Conservation (phyloP, 2,113 vertebrate species). For the Gavialis gangeticus region DNA sequence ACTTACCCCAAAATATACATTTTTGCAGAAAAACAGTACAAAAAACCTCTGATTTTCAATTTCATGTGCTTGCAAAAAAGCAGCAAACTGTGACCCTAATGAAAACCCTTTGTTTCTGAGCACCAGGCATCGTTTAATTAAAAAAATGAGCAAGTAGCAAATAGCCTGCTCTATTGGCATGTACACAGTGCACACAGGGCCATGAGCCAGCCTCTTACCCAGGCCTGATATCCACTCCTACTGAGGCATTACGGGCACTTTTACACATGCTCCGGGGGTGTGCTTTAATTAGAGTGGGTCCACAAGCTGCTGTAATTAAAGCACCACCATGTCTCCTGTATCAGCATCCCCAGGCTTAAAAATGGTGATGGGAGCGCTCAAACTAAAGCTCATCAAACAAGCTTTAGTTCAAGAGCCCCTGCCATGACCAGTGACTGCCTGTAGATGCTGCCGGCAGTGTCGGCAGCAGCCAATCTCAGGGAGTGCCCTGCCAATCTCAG, state of each 20-base stretch:
- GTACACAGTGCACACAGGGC: neutral
- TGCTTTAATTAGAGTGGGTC: no score
- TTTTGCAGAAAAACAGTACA: neutral
- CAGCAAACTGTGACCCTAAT: neutral
- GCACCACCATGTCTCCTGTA: no score
- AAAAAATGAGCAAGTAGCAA: neutral
- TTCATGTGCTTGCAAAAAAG: neutral
- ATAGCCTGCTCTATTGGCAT: neutral
- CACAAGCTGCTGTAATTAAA: no score
- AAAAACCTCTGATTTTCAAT: neutral
- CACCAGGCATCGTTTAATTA: neutral
- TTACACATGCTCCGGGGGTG: no score
- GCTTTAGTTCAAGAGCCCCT: no score
- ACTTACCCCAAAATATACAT: neutral
- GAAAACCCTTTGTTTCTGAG: neutral
- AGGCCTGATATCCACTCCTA: neutral
- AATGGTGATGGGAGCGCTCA: no score
- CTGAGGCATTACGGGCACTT: neutral
- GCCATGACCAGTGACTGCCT: no score
- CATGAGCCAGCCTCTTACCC: neutral
- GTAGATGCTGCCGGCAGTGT: no score
- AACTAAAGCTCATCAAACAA: no score
- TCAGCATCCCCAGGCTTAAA: no score
- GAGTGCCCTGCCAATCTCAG: no score
- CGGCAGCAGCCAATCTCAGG: no score